Base-by-base conservation (phyloP, 1,140 invertebrate genomes). In the Drosophila kurseongensis region DNA sequence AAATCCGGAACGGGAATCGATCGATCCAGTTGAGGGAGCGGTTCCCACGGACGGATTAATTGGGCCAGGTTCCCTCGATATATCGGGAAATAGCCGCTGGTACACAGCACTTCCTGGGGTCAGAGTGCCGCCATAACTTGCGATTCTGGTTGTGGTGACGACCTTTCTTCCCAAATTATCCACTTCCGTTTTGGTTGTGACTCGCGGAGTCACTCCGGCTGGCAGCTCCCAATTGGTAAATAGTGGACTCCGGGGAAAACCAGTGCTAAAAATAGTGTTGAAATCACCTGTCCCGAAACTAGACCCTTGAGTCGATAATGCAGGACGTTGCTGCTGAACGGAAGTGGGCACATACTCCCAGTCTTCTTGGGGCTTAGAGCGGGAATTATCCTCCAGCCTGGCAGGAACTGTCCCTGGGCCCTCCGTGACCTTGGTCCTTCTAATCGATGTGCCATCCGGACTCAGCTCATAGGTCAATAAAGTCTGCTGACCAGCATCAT, bases 91-190 rank as follows among this genome's bases (percentile, higher is more conserved):
- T 4, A 40, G 41, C n/a, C 14, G 36, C 5, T 47, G 41, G 18
- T 76, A 71, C 4, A 44, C 0, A 41, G n/a, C 55, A 9, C 41
- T 18, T 27, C 65, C 74, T 0, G 52, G 35, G 5, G 35, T 12
- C 0, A 72, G 0, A 0, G 16, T 18, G 2, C 60, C 45, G 0
- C 35, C 57, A 13, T 72, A 85, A 23, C 23, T 23, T 3, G 23
- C 23, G 0, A 32, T 56, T 18, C 51, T 80, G 0, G 62, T 78
- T 0, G 58, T 77, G 4, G 63, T 74, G n/a, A n/a, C 0, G 83
- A 89, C 40, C 2, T 51, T 83, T 7, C 51, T 52, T 32, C 83
- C 83, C 27, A 69, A 60, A 38, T 58, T 44, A 13, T 88, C 80
- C 7, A 45, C n/a, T 16, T 67, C 57, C 16, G 84, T 88, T n/a